Base-by-base conservation (phyloP, 1,140 invertebrate genomes). In the Saccostrea cuccullata region DNA sequence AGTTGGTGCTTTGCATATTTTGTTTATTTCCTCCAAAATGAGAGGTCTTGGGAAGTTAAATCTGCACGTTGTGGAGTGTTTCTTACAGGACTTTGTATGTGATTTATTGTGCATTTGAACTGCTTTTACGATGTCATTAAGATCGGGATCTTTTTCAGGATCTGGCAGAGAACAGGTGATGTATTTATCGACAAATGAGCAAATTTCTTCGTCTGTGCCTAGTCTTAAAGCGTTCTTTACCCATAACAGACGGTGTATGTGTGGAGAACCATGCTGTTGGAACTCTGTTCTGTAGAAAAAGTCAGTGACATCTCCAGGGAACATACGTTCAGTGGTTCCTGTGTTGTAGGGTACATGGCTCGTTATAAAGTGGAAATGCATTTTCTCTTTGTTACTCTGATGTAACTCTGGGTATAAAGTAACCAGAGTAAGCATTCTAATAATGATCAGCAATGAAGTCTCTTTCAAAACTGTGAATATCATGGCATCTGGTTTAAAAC, bases 251-350 rank as follows among this genome's bases (percentile, higher is more conserved):
- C 93, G 90, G 88, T 95, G 95, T n/a, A 94, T 84, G 91, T 95
- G 95, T 26, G 95, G 95, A 86, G 91, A 94, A 11, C 95, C 95
- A 47, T 94, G 92, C 86, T 95, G 94, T 89, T 95, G 94, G 90
- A 95, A 95, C 89, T 95, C 94, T 82, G 95, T 93, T 70, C 93
- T 89, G 87, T 91, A 93, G 85, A 91, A 91, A 77, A 90, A 90
- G 30, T 93, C 91, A 26, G 15, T 82, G 0, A 92, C 73, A 85
- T 91, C 85, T 47, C 91, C 91, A 70, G n/a, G n/a, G n/a, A n/a
- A n/a, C n/a, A n/a, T n/a, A n/a, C n/a, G n/a, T n/a, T n/a, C n/a
- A n/a, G n/a, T n/a, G n/a, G n/a, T n/a, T n/a, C n/a, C n/a, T n/a
- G n/a, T n/a, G n/a, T n/a, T n/a, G n/a, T n/a, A n/a, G n/a, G n/a